A percentile compares a stretch with the other conserved stretches of the same genome.
phyloP scores from a whole-genome alignment of 2,113 vertebrate genomes.

The Engraulis encrasicolus region DNA sequence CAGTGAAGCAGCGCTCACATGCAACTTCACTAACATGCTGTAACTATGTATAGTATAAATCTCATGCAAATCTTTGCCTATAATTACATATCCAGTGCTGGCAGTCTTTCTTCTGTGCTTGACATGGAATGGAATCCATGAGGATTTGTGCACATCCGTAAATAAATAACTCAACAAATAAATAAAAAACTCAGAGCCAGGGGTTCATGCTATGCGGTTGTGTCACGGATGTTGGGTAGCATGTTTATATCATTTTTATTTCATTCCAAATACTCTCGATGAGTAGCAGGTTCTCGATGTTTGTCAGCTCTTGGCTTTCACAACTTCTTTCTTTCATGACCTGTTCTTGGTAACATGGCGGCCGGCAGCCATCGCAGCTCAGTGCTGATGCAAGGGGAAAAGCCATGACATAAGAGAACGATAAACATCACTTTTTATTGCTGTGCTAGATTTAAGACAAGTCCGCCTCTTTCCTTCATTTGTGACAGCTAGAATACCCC shows the following conservation, averaged over 20 bases:
- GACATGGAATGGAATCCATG: background rate
- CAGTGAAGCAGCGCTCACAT: too few species aligned
- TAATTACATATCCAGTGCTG: background rate
- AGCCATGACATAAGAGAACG: background rate
- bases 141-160: background rate
- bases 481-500: background rate
- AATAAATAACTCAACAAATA: background rate
- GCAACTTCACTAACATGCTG: background rate
- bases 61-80: background rate
- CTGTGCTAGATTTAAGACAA: background rate
- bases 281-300: background rate
- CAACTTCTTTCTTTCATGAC: background rate
- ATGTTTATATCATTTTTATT: background rate
- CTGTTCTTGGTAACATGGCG: background rate
- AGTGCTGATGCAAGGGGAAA: background rate
- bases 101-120: background rate
- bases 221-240: background rate
- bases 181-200: background rate
- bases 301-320: background rate
- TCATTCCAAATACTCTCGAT: background rate
- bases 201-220: background rate
- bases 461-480: background rate
- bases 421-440: slow-evolving; percentile 21
- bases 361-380: background rate
- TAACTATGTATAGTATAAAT: background rate